Base-by-base conservation (phyloP, 2,797 vertebrate genomes). In the Macropus fuliginosus region DNA sequence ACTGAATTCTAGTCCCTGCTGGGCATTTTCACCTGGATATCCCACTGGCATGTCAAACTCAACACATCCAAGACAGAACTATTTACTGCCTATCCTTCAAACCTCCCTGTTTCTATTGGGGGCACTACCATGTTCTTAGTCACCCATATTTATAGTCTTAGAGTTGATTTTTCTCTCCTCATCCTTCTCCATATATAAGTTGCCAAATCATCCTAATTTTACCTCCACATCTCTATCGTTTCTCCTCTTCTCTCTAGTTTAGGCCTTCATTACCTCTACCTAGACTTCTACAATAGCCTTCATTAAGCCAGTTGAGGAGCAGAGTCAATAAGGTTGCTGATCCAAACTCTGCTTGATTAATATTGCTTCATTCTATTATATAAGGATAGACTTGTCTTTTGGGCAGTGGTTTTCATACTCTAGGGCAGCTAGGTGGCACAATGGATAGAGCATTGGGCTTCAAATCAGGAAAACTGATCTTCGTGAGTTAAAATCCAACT, bases 371-470 rank as follows among this genome's bases (percentile, higher is more conserved):
- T 90, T 28, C 12, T 91, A 18, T 56, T 55, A 34, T 46, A 46
- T 24, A 27, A 81, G 40, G 74, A 81, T 46, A 24, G 21, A 24
- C 40, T 74, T 74, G 21, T 46, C 18, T 81, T 81, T 81, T 81
- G 74, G 40, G 24, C 8, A 81, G n/a, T 81, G 6, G 21, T 46
- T 81, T 81, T 24, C 74, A 40, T 81, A 40, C 96, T 96, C 98
- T 94, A 10, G 50, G n/a, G n/a, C 34, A 74, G 62, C 5, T n/a
- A n/a, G 62, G 14, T 66, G 62, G 34, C 14, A 66, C 62, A 66
- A 12, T 74, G 5, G n/a, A 2, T 66, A 14, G 59, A 66, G 34
- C 59, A 34, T 10, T 62, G 59, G 31, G 12, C 31, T 62, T 62
- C 11, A 4, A 13, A 62, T 62, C 59, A 62, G 10, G 57, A 59